Evolutionary conservation across 2,888 invertebrate species (phyloP), one percentile per base, ranked within the genome.

Genomic region (Sinohyriopsis cumingii): DNA sequence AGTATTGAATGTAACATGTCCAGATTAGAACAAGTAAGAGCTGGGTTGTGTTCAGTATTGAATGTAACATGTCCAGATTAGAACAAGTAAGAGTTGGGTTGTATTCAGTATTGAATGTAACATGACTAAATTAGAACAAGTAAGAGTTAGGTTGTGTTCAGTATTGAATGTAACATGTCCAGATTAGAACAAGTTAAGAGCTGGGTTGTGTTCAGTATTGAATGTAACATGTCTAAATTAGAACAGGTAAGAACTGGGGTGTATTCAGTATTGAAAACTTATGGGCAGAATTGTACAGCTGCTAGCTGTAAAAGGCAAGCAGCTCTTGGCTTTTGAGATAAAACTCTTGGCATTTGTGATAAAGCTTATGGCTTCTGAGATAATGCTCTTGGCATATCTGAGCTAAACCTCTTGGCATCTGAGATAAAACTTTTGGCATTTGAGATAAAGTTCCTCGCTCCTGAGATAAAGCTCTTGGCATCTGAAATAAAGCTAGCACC

Each of bases 41-140:
- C 87, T 92, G 93, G 5, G 92, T 93, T 67, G 92, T 93, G 59
- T 91, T 92, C 19, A 91, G 92, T 9, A 85, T 92, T 28, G 93
- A 93, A 76, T 91, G 91, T 70, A 91, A 91, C 77, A 88, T 92
- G 73, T 90, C 91, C n/a, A 91, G 92, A 80, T 82, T 92, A 64
- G 91, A 92, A 78, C 91, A 91, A 87, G 91, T 91, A 81, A 61
- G 68, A 6, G 22, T 9, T 62, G 9, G n/a, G 9, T 7, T 33
- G 7, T 33, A 33, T 33, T 59, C 18, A 33, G 33, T 33, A 1
- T 7, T 33, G 93, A 93, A 76, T 91, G 91, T 70, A 91, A 91
- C 77, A 88, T 92, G 73, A 90, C 91, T 20, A 91, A 92, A 80
- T 82, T 92, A 63, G 91, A 92, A 78, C 91, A 91, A 87, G 91